Percentiles rank a stretch among this genome's conserved stretches.
Conservation (phyloP, 2,797 vertebrate species). For the Botia almorhae region DNA sequence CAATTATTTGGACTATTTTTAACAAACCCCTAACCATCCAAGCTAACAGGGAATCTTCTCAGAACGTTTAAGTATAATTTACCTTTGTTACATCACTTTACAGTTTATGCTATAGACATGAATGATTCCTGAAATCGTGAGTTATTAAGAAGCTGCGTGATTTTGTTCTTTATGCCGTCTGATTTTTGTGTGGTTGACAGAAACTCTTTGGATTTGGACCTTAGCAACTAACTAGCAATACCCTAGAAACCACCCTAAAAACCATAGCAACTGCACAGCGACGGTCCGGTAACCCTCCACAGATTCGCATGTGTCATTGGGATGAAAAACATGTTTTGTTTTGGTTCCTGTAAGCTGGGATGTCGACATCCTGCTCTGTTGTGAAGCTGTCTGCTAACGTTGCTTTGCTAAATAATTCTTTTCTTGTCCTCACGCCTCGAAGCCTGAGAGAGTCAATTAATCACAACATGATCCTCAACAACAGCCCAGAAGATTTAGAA, state of each 20-base stretch:
- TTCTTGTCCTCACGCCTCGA: conserved; percentile 5
- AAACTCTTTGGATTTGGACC: not conserved
- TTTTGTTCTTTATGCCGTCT: not conserved
- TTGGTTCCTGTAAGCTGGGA: conserved; percentile 15
- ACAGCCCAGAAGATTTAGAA: not conserved
- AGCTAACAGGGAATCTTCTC: no score
- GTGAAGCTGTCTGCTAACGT: conserved; percentile 21
- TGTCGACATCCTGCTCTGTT: conserved; percentile 55
- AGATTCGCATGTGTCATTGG: not conserved
- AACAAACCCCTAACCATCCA: not conserved
- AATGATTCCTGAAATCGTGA: no score
- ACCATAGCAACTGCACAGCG: no score
- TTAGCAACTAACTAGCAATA: not conserved
- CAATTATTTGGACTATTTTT: not conserved
- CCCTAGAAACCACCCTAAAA: not conserved
- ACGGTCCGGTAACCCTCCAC: not conserved
- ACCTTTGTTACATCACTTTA: no score
- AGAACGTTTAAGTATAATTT: no score
- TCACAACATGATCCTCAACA: conserved; percentile 22
- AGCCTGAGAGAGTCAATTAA: conserved; percentile 14
- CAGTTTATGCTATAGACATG: no score
- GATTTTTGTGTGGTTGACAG: no score
- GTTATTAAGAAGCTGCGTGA: not conserved
- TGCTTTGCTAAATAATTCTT: conserved; percentile 26
- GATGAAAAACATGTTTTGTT: not conserved